Evolutionary conservation across 2,797 vertebrate species (phyloP), one percentile per base, ranked within the genome.

Genomic region (Leptodactylus fallax): DNA sequence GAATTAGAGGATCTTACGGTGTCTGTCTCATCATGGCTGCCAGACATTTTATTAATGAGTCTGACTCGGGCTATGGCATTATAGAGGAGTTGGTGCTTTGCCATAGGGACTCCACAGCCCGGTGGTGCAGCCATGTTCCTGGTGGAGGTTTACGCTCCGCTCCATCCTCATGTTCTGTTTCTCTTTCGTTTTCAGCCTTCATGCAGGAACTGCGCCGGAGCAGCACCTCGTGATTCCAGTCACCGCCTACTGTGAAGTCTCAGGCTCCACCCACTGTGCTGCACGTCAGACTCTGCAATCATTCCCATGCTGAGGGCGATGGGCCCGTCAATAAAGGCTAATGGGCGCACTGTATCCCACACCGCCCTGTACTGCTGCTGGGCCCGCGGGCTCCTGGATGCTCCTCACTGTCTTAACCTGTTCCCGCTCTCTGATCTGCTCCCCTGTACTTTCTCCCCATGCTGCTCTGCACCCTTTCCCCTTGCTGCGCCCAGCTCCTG

Each of bases 161-260:
- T 36, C 1, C 36, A 36, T 1, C 36, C 36, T 36, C 36, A 36
- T 36, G 36, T 3, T 23, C n/a, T 23, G 3, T 65, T 23, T 65
- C 5, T 23, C 67, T 12, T 55, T 17, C 77, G 3, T 61, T 85
- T 81, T 11, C 77, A 98, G 96, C 94, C 1, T 92, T 98, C 85
- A 90, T 95, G 55, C 93, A 95, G 90, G 95, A 97, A 89, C 92
- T 97, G 74, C 93, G 95, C 90, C 95, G 92, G 87, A 90, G 91
- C 93, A 94, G 94, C 81, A 89, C 47, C 21, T 96, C 96, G 93
- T 98, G 97, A 92, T 56, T 23, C 27, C 74, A 25, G 16, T 19
- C 53, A 13, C n/a, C 76, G 53, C 60, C 36, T 5, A 4, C 17
- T 45, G 16, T n/a, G 47, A 81, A 55, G 72, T 47, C 67, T 88